Percentiles rank a stretch among this genome's conserved stretches.
Conservation (phyloP, 2,797 vertebrate species). For the Odontamblyopus lacepedii region DNA sequence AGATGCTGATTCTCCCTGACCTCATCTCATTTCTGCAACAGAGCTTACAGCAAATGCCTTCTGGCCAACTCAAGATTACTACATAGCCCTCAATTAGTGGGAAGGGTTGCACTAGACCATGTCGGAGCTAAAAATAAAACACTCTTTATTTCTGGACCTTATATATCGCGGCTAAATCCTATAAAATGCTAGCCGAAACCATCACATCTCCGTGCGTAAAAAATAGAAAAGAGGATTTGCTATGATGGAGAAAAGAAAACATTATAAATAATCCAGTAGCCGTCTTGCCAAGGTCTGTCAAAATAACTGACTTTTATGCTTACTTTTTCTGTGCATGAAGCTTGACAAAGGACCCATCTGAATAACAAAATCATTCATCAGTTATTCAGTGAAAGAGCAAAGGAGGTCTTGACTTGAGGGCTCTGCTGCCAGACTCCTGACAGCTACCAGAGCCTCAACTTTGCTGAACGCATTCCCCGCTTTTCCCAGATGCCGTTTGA, state of each 20-base stretch:
- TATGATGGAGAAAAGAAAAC: conserved; percentile 53
- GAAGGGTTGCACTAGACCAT: conserved; percentile 43
- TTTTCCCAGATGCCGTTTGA: conserved; percentile 42
- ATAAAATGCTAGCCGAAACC: conserved; percentile 15
- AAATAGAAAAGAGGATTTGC: conserved; percentile 55
- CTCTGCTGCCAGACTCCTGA: conserved; percentile 58
- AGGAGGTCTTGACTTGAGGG: conserved; percentile 57
- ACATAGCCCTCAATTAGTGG: conserved; percentile 63
- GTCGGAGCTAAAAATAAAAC: conserved; percentile 68
- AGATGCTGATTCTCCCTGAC: conserved; percentile 36
- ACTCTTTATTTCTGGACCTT: conserved; percentile 52
- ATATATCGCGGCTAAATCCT: conserved; percentile 29
- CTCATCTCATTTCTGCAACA: conserved; percentile 49
- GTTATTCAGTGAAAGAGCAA: conserved; percentile 56
- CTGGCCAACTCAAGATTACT: conserved; percentile 58
- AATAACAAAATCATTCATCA: conserved; percentile 63
- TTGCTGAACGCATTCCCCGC: conserved; percentile 6
- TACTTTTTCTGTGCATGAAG: conserved; percentile 24
- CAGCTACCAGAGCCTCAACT: conserved; percentile 48
- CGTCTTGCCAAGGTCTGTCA: conserved; percentile 51
- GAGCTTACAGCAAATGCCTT: conserved; percentile 56
- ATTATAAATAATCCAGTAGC: conserved; percentile 63
- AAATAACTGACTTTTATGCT: conserved; percentile 30
- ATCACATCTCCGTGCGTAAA: conserved; percentile 39
- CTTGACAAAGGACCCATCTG: conserved; percentile 45